phyloP scores from a whole-genome alignment of 1,140 invertebrate species.

The Drosophila simulans region DNA sequence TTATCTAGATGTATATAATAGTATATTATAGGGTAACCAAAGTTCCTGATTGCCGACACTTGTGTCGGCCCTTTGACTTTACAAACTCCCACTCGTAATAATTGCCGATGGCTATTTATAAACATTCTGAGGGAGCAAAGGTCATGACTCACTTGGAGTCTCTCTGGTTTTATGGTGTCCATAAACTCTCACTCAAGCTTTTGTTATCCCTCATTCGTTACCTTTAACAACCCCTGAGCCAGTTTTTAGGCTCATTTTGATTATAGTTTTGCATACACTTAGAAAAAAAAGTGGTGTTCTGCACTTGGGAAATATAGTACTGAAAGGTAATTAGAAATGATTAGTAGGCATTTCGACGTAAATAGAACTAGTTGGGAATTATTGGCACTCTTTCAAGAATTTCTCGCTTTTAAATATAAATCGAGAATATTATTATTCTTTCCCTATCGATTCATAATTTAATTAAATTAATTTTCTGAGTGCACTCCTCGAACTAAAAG shows the following conservation, averaged over 20 bases:
- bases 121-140: slow-evolving; percentile 31
- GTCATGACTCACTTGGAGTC: slow-evolving; percentile 53
- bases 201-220: neutral
- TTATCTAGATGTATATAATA: neutral
- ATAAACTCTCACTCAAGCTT: slow-evolving; percentile 35
- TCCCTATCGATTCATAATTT: neutral
- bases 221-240: neutral
- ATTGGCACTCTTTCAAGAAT: too few species aligned
- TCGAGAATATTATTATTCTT: neutral
- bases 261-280: slow-evolving; percentile 42
- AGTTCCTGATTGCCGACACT: neutral
- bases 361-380: too few species aligned
- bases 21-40: neutral
- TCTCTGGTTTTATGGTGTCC: slow-evolving; percentile 21
- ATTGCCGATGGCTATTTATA: slow-evolving; percentile 50
- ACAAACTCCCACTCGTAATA: slow-evolving; percentile 45
- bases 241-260: slow-evolving; percentile 24
- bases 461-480: neutral
- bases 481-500: slow-evolving; percentile 39
- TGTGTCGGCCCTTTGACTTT: slow-evolving; percentile 7
- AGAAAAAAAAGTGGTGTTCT: neutral
- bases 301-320: too few species aligned
- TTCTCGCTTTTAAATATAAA: too few species aligned
- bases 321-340: too few species aligned
- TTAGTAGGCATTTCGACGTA: too few species aligned